A percentile compares a stretch with the other conserved stretches of the same genome.
These are phyloP conservation scores for Momotus momota DNA, from an alignment of 2,797 vertebrate genomes.

Conservation along the genomic window DNA sequence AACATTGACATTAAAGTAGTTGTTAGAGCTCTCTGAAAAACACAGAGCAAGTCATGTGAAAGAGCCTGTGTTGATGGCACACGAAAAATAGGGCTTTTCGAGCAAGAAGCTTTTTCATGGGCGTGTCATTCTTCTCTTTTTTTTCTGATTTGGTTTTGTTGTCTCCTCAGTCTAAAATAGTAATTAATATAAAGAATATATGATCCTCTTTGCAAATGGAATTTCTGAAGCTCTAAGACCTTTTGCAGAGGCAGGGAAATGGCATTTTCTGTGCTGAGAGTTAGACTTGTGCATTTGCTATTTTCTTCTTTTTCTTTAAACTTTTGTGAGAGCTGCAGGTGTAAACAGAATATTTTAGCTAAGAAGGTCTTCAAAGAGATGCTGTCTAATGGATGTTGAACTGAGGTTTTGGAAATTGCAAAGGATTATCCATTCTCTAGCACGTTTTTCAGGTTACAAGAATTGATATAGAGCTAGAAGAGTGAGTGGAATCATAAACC, in stretches of 20 bases:
- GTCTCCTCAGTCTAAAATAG: not conserved
- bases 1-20: constrained; percentile 31
- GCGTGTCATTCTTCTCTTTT: not conserved
- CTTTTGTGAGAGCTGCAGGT: not conserved
- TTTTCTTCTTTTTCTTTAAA: not conserved
- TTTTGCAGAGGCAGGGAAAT: not conserved
- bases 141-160: not conserved
- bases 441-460: not conserved
- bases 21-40: constrained; percentile 33
- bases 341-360: not conserved
- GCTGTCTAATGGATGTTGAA: not conserved
- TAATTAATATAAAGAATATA: not conserved
- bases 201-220: not conserved
- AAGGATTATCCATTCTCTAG: not conserved
- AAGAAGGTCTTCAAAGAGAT: not conserved
- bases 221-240: not conserved
- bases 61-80: not conserved
- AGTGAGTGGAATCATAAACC: not conserved
- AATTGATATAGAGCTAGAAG: not conserved
- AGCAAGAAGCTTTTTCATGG: not conserved
- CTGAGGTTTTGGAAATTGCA: not conserved
- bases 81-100: constrained; percentile 10
- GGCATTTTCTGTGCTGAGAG: not conserved
- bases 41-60: constrained; percentile 45
- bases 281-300: not conserved